These are phyloP conservation scores for Dipus sagitta DNA, from an alignment of 2,797 vertebrate species.

Conservation along the genomic window DNA sequence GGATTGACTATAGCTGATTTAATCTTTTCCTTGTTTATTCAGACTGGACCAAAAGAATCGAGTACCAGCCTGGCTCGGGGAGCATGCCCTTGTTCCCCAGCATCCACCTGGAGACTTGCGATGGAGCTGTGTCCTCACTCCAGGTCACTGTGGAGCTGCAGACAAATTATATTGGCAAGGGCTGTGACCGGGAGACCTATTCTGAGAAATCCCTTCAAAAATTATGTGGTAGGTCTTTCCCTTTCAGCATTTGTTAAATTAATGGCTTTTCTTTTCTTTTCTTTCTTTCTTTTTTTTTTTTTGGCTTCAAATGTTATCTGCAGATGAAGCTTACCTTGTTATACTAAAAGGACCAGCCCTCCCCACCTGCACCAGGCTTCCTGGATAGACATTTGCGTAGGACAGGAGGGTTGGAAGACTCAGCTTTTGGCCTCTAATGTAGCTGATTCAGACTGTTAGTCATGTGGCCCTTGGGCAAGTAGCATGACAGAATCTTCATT, in stretches of 20 bases:
- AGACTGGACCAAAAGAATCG: slow-evolving; percentile 96
- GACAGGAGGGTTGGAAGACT: not conserved
- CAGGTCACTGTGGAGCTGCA: slow-evolving; percentile 94
- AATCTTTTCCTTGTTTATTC: slow-evolving; percentile 51
- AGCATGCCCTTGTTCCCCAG: slow-evolving; percentile 95
- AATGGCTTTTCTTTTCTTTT: too few species aligned
- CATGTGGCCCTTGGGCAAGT: not conserved
- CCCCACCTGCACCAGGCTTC: not conserved
- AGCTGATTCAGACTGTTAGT: not conserved
- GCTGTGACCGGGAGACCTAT: slow-evolving; percentile 96
- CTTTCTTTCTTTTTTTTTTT: too few species aligned
- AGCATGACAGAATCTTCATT: not conserved
- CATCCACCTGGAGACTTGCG: slow-evolving; percentile 96
- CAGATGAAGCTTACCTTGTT: not conserved
- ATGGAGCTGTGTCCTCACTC: slow-evolving; percentile 94
- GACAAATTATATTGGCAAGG: slow-evolving; percentile 95
- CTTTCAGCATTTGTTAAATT: not conserved
- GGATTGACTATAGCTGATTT: not conserved
- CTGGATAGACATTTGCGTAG: not conserved
- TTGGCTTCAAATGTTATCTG: not conserved
- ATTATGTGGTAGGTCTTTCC: slow-evolving; percentile 93
- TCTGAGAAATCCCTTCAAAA: slow-evolving; percentile 97
- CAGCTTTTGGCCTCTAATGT: not conserved
- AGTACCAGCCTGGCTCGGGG: slow-evolving; percentile 96
- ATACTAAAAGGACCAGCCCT: not conserved